Percentiles rank a stretch among this genome's conserved stretches.
Evolutionary conservation across 2,113 vertebrate genomes (phyloP).

Genomic region (Pithys albifrons): DNA sequence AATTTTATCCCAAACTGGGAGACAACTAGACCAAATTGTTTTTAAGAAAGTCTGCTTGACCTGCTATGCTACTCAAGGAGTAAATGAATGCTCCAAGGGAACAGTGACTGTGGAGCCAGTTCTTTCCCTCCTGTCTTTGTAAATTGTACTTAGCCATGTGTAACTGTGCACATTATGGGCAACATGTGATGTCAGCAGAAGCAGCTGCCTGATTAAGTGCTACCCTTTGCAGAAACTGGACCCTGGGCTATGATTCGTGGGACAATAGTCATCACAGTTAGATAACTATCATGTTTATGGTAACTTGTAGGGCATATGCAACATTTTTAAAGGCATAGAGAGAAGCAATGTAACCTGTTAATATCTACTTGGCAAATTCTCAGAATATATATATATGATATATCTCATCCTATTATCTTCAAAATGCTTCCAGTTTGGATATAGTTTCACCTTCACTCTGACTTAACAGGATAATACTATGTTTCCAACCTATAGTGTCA

Average conservation of each 20-base stretch:
- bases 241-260: not conserved
- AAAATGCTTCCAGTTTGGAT: not conserved
- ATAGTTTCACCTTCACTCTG: not conserved
- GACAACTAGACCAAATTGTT: not conserved
- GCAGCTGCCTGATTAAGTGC: constrained; percentile 31
- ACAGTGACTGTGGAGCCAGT: not conserved
- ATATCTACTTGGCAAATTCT: constrained; percentile 8
- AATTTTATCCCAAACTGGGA: not conserved
- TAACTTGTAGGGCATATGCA: not conserved
- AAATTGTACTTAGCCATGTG: constrained; percentile 34
- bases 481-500: not conserved
- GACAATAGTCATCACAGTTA: not conserved
- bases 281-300: not conserved
- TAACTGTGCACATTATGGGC: not conserved
- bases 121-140: constrained; percentile 46
- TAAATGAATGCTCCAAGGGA: constrained; percentile 38
- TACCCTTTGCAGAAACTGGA: not conserved
- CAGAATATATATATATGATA: not conserved
- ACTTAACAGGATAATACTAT: not conserved
- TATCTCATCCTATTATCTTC: constrained; percentile 9
- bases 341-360: not conserved
- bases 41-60: not conserved
- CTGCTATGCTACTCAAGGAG: constrained; percentile 32
- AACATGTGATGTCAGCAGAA: constrained; percentile 36
- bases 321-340: not conserved